A percentile compares a stretch with the other conserved stretches of the same genome.
Evolutionary conservation across 1,140 invertebrate species (phyloP).

Genomic region (Meloidogyne hapla): DNA sequence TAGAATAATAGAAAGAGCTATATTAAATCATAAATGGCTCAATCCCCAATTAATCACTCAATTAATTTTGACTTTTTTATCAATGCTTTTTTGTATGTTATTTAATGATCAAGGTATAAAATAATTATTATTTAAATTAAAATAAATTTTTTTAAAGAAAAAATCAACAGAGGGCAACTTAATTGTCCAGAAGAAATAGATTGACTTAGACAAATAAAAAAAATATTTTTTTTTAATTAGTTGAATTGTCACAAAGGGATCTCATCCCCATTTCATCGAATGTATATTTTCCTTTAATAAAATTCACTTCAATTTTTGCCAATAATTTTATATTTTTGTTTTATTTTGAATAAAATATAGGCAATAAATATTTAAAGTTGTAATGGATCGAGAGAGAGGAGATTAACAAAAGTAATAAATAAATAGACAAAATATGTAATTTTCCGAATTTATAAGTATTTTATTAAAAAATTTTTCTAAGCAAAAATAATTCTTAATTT

Average conservation of each 20-base stretch:
- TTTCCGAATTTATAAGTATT: too few relatives aligned
- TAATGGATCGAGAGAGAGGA: too few relatives aligned
- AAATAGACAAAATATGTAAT: too few relatives aligned
- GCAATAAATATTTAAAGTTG: too few relatives aligned
- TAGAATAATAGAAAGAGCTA: constrained; percentile 16
- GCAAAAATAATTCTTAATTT: too few relatives aligned
- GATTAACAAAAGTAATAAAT: too few relatives aligned
- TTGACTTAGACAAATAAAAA: neutral
- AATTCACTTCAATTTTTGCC: neutral
- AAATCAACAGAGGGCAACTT: neutral
- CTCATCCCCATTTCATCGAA: constrained; percentile 5
- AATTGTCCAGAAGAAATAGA: constrained; percentile 3
- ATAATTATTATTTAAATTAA: neutral
- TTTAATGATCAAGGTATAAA: constrained; percentile 17
- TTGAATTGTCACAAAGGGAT: neutral
- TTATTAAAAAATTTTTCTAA: too few relatives aligned
- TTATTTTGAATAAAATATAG: too few relatives aligned
- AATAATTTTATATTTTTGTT: neutral
- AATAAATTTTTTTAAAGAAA: neutral
- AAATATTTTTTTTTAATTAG: too few relatives aligned
- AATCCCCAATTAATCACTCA: constrained; percentile 8
- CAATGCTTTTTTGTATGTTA: constrained; percentile 4
- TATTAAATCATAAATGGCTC: constrained; percentile 18
- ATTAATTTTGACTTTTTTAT: neutral
- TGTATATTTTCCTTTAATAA: neutral